phyloP scores from a whole-genome alignment of 2,797 vertebrate species.

The Sebastolobus altivelis region DNA sequence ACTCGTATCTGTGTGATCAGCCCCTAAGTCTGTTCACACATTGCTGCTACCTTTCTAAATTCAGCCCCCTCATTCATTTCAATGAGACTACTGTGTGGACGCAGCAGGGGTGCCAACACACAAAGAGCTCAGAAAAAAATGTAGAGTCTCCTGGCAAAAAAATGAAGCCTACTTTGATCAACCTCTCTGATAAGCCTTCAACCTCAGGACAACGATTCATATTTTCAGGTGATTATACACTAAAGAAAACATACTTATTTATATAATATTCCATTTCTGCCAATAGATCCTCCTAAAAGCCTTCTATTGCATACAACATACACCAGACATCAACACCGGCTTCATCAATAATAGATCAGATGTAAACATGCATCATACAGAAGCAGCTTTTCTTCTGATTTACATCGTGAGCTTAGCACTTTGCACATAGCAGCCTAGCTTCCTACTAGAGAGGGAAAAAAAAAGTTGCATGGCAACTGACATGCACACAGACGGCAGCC shows the following conservation, averaged over 20 bases:
- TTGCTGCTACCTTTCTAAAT: not conserved
- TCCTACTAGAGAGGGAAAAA: conserved; percentile 40
- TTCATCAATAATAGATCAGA: not conserved
- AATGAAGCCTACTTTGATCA: not conserved
- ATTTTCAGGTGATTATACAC: too few species aligned
- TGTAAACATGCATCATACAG: not conserved
- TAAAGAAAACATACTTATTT: too few species aligned
- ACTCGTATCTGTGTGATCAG: not conserved
- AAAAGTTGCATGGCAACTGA: conserved; percentile 83
- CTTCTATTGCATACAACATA: not conserved
- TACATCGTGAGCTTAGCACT: conserved; percentile 13
- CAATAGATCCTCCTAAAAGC: not conserved
- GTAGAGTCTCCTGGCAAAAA: not conserved
- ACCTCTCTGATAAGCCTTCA: not conserved
- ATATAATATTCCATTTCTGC: too few species aligned
- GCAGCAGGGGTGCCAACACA: not conserved
- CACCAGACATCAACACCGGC: not conserved
- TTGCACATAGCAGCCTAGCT: conserved; percentile 31
- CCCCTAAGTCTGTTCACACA: not conserved
- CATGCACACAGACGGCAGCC: conserved; percentile 67
- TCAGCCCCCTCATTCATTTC: not conserved
- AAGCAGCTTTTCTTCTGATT: not conserved
- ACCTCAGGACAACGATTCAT: not conserved
- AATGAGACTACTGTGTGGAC: not conserved
- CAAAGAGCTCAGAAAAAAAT: not conserved